Evolutionary conservation across 2,888 invertebrate species (phyloP).

Genomic region (Hyalella azteca): DNA sequence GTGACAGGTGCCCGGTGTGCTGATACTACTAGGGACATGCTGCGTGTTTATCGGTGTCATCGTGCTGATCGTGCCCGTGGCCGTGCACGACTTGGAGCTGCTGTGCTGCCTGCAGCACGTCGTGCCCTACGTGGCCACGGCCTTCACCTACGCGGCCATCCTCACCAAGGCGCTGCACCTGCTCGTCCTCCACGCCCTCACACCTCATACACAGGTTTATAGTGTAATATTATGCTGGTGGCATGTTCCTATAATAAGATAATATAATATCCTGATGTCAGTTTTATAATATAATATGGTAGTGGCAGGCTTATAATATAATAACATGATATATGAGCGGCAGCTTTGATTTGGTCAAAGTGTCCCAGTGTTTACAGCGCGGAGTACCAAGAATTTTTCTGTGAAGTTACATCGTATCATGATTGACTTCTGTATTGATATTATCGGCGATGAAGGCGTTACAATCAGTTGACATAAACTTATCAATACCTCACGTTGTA

Average conservation of each 20-base stretch:
- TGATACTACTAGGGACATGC: not conserved
- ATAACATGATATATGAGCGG: too few species aligned
- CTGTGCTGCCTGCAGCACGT: constrained; percentile 27
- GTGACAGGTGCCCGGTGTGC: not conserved
- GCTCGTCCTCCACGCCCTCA: not conserved
- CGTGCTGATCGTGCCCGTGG: not conserved
- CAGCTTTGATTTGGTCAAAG: too few species aligned
- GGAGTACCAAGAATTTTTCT: too few species aligned
- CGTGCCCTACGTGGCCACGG: constrained; percentile 1
- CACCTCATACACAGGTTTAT: not conserved
- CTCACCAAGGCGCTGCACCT: constrained; percentile 5
- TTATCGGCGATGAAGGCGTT: too few species aligned
- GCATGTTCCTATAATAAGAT: not conserved
- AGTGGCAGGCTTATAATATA: too few species aligned
- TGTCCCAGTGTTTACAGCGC: too few species aligned
- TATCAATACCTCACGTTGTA: too few species aligned
- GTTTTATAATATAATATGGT: too few species aligned
- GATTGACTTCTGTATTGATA: too few species aligned
- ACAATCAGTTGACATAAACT: too few species aligned
- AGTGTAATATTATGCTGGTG: not conserved
- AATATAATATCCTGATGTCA: not conserved
- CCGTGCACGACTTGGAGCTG: not conserved
- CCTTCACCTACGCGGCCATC: constrained; percentile 16
- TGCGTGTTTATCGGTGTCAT: not conserved
- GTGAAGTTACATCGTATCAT: too few species aligned